Percentiles rank a stretch among this genome's conserved stretches.
Evolutionary conservation across 2,888 invertebrate species (phyloP).

Genomic region (Dasypolia templi): DNA sequence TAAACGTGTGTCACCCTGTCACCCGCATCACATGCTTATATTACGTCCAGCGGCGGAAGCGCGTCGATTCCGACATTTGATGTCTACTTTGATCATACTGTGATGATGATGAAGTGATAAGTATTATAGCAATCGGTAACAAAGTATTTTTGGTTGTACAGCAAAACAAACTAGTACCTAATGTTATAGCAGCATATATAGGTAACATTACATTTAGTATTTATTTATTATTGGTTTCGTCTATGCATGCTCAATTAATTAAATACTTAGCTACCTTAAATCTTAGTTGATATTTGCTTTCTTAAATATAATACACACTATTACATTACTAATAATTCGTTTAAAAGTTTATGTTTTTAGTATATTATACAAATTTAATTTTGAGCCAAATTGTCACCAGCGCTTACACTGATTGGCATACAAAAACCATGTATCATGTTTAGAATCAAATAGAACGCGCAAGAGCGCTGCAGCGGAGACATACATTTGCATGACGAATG

Average conservation of each 20-base stretch:
- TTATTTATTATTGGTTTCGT: not conserved
- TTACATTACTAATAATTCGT: not conserved
- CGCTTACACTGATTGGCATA: not conserved
- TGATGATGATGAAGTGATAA: not conserved
- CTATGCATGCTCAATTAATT: not conserved
- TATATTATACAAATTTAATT: not conserved
- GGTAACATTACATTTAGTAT: not conserved
- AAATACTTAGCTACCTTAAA: conserved; percentile 1
- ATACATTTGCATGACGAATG: not conserved
- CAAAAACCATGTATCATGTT: not conserved
- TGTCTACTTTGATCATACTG: not conserved
- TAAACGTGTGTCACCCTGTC: not conserved
- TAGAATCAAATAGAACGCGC: not conserved
- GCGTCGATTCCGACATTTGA: not conserved
- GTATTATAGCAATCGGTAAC: conserved; percentile 16
- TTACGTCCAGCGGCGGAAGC: not conserved
- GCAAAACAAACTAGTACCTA: not conserved
- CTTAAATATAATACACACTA: not conserved
- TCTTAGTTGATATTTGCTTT: not conserved
- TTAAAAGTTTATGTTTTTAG: not conserved
- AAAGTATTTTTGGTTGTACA: conserved; percentile 7
- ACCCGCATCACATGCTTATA: not conserved
- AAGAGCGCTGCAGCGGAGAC: not conserved
- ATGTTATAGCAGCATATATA: not conserved
- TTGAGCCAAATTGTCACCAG: not conserved